Conservation (phyloP, 2,113 vertebrate genomes). For the Marmota flaviventris region DNA sequence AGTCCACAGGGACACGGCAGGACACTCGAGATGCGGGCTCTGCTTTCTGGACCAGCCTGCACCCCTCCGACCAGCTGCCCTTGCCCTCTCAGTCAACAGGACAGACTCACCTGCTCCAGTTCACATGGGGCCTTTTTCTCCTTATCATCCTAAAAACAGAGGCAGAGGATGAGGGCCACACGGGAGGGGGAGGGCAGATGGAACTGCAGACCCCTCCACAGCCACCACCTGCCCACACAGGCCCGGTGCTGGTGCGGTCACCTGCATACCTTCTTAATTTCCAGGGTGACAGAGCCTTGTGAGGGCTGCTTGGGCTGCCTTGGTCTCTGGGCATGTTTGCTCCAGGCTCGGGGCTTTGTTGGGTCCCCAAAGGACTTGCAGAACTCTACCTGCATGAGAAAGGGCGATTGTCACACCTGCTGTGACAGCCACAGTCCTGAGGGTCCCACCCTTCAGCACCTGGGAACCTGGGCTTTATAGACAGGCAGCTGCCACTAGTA, state of each 20-base stretch:
- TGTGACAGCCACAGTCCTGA: too few relatives aligned
- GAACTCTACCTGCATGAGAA: constrained; percentile 92
- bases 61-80: too few relatives aligned
- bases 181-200: too few relatives aligned
- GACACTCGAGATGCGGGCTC: rapidly evolving
- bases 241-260: background rate
- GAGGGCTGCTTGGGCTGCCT: constrained; percentile 54
- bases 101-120: too few relatives aligned
- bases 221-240: too few relatives aligned
- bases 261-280: constrained; percentile 86
- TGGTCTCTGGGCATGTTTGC: constrained; percentile 91
- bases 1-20: background rate
- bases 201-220: too few relatives aligned
- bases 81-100: too few relatives aligned
- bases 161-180: too few relatives aligned
- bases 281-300: background rate
- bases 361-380: constrained; percentile 97
- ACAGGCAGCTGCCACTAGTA: background rate
- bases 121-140: too few relatives aligned
- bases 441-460: background rate
- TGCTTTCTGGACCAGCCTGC: too few relatives aligned
- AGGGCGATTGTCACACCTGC: background rate
- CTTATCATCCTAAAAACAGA: too few relatives aligned
- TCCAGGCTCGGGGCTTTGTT: constrained; percentile 95
- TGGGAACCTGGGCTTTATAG: background rate